These are phyloP conservation scores for Cephalopholis sonnerati DNA, from an alignment of 2,113 vertebrate genomes.

Conservation along the genomic window DNA sequence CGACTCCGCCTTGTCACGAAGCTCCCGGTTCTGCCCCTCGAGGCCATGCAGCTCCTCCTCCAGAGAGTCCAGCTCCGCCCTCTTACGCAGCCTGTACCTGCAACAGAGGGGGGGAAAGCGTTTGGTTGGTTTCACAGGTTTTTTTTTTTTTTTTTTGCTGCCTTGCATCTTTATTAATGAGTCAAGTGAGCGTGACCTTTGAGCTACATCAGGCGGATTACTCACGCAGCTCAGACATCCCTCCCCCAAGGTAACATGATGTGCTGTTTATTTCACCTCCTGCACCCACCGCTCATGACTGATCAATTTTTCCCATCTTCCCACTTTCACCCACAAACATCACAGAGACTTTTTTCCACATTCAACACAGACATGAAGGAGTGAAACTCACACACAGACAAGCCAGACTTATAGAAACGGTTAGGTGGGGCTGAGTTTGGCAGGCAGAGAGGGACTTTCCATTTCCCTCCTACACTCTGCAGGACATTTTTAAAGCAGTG, in stretches of 20 bases:
- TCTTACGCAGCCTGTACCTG: slow-evolving; percentile 93
- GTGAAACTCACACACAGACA: slow-evolving; percentile 3
- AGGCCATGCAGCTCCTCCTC: slow-evolving; percentile 92
- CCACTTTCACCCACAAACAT: background rate
- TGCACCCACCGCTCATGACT: no score
- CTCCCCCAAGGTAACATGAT: background rate
- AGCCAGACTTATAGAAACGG: slow-evolving; percentile 35
- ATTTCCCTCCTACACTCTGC: slow-evolving; percentile 46
- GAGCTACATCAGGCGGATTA: slow-evolving; percentile 5
- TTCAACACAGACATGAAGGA: slow-evolving; percentile 17
- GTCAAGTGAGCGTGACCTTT: slow-evolving; percentile 29
- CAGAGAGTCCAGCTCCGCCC: slow-evolving; percentile 92
- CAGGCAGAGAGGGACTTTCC: slow-evolving; percentile 72
- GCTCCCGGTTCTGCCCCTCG: slow-evolving; percentile 91
- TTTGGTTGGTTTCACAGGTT: background rate
- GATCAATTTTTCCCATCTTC: background rate
- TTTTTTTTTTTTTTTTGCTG: slow-evolving; percentile 44
- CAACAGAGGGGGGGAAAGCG: slow-evolving; percentile 21
- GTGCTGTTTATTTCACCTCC: slow-evolving; percentile 22
- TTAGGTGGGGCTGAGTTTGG: slow-evolving; percentile 74
- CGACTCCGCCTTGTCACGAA: slow-evolving; percentile 92
- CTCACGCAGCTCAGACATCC: slow-evolving; percentile 10
- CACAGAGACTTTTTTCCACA: background rate
- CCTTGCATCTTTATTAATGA: slow-evolving; percentile 52
- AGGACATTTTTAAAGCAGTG: slow-evolving; percentile 48